Base-by-base conservation (phyloP, 2,797 vertebrate species). In the Danio kyathit region DNA sequence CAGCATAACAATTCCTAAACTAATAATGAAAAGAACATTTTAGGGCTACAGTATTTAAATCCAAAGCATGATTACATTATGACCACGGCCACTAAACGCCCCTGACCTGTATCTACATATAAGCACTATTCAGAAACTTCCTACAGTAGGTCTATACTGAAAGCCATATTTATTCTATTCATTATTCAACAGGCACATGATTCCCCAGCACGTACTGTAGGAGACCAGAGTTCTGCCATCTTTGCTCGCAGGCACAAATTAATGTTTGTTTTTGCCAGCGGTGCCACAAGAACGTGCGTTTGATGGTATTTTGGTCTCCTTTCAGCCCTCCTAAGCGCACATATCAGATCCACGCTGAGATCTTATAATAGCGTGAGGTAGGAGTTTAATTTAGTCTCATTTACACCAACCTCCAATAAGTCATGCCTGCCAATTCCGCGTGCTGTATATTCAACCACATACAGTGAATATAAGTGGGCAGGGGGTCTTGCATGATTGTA, bases 401-500 rank as follows among this genome's bases (percentile, higher is more conserved):
- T 71, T 51, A 79, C n/a, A 70, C 54, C n/a, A 61, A 70, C 56
- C 46, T 69, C 54, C 48, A 40, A 49, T 49, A 40, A 49, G 64
- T 78, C n/a, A 51, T 1, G 41, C 8, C 17, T 61, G 43, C 65
- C 4, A 49, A 70, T 72, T 54, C 29, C 54, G 46, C 6, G 5
- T n/a, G 48, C 48, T 79, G 43, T 76, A 71, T 66, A 76, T 59
- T 41, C 19, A 48, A 52, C 65, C 64, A 72, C 43, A 73, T 57
- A 51, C 13, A 48, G 76, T 60, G 43, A 71, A 71, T 21, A n/a
- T 64, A 56, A 54, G 52, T 59, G 44, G 77, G 76, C 61, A 81
- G 84, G 78, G 75, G 84, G 81, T 70, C 81, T 61, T 29, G 54
- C 52, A 19, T 81, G 81, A 74, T 81, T 81, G 54, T 81, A 78